A percentile compares a stretch with the other conserved stretches of the same genome.
Conservation (phyloP, 2,888 invertebrate species). For the Sphaeridia pumilis region DNA sequence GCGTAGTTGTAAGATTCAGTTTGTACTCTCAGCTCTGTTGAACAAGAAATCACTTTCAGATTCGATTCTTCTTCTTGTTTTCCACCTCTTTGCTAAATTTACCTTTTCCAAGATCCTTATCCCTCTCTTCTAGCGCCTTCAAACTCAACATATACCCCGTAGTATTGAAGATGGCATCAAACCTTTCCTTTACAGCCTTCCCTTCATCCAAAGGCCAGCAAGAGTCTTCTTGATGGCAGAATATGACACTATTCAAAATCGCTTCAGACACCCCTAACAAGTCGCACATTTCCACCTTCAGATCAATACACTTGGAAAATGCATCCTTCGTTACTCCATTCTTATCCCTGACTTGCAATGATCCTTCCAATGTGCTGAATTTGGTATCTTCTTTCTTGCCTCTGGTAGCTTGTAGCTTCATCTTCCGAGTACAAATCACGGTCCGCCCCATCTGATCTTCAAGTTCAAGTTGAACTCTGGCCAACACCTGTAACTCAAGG, state of each 20-base stretch:
- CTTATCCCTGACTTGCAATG: slow-evolving; percentile 42
- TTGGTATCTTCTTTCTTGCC: slow-evolving; percentile 43
- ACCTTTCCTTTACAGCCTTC: slow-evolving; percentile 82
- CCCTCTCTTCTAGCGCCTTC: slow-evolving; percentile 56
- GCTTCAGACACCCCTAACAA: slow-evolving; percentile 80
- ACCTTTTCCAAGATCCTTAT: slow-evolving; percentile 45
- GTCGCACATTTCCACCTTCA: slow-evolving; percentile 51
- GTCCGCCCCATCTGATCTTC: slow-evolving; percentile 50
- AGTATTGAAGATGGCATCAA: slow-evolving; percentile 97
- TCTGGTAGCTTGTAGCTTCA: slow-evolving; percentile 50
- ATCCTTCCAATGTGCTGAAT: slow-evolving; percentile 57
- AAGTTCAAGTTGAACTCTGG: slow-evolving; percentile 45
- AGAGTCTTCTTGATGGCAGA: slow-evolving; percentile 98
- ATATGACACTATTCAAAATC: slow-evolving; percentile 89
- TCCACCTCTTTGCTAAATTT: slow-evolving; percentile 10
- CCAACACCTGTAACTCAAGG: slow-evolving; percentile 36
- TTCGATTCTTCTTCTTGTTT: neutral
- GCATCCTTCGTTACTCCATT: slow-evolving; percentile 35
- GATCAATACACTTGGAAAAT: slow-evolving; percentile 28
- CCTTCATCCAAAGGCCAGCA: slow-evolving; percentile 91
- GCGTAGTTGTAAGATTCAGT: slow-evolving; percentile 38
- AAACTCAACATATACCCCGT: slow-evolving; percentile 82
- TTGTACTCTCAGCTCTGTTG: slow-evolving; percentile 31
- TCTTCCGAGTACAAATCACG: slow-evolving; percentile 54
- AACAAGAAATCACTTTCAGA: neutral